Evolutionary conservation across 2,797 vertebrate species (phyloP).

Genomic region (Nyctibius grandis): DNA sequence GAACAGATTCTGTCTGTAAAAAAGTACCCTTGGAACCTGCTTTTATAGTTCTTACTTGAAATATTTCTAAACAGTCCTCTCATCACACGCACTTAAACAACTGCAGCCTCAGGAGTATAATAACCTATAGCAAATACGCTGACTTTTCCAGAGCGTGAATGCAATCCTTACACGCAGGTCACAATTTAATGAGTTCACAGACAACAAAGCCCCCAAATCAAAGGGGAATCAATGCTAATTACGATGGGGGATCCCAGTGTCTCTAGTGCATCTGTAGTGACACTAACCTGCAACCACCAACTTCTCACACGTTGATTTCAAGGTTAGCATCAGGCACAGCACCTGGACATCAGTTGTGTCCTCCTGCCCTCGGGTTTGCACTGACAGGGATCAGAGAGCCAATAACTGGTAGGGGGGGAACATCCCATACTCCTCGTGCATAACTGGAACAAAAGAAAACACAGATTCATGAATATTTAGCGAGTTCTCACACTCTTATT

Average conservation of each 20-base stretch:
- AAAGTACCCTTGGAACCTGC: constrained; percentile 14
- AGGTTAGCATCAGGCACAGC: neutral
- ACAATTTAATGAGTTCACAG: constrained; percentile 23
- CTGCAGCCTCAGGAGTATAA: neutral
- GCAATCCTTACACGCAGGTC: neutral
- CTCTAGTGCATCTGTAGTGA: neutral
- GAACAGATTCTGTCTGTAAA: constrained; percentile 29
- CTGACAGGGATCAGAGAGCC: neutral
- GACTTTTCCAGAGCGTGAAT: neutral
- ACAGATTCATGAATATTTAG: constrained; percentile 12
- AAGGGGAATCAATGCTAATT: neutral
- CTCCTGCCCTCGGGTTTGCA: neutral
- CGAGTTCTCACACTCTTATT: neutral
- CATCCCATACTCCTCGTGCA: neutral
- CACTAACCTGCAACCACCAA: neutral
- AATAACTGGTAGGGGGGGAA: neutral
- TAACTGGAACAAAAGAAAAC: neutral
- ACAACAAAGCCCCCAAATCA: neutral
- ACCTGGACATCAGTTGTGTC: neutral
- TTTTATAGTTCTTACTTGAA: constrained; percentile 33
- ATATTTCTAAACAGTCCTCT: constrained; percentile 29
- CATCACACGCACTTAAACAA: constrained; percentile 37
- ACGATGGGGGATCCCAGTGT: neutral
- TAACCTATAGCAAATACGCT: neutral
- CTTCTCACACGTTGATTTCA: neutral